phyloP scores from a whole-genome alignment of 2,888 invertebrate genomes.

The Iselma pallidipennis region DNA sequence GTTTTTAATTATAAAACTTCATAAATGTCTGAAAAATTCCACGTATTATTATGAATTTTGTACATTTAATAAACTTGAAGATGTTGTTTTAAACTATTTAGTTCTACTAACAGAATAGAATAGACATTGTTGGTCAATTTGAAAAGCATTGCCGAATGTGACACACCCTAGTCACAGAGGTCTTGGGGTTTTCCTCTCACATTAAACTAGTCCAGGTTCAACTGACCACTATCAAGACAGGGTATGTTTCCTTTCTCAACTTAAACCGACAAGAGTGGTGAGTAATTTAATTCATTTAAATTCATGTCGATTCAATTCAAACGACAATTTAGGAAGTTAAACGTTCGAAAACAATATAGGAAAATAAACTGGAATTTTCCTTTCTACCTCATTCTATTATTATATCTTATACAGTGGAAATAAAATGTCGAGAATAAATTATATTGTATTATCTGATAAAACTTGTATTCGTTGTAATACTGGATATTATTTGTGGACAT shows the following conservation, averaged over 20 bases:
- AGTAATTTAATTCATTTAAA: not conserved
- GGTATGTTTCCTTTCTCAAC: not conserved
- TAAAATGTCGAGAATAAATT: constrained; percentile 10
- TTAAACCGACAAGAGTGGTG: not conserved
- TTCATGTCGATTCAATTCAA: not conserved
- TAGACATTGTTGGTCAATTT: not conserved
- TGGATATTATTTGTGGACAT: constrained; percentile 10
- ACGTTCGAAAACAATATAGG: not conserved
- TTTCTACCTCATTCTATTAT: no score
- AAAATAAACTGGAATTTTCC: not conserved
- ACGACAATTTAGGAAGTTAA: not conserved
- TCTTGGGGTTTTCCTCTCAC: not conserved
- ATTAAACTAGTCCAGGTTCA: not conserved
- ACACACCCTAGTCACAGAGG: not conserved
- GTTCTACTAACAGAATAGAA: not conserved
- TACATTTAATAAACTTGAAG: no score
- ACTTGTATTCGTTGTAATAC: constrained; percentile 5
- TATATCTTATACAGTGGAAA: no score
- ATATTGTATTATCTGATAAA: constrained; percentile 13
- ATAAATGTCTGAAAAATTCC: no score
- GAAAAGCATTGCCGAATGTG: not conserved
- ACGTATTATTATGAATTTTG: no score
- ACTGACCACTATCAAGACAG: not conserved
- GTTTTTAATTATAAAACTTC: no score
- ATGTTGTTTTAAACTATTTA: no score